Evolutionary conservation across 2,888 invertebrate species (phyloP).

Genomic region (Sinelater perroti): DNA sequence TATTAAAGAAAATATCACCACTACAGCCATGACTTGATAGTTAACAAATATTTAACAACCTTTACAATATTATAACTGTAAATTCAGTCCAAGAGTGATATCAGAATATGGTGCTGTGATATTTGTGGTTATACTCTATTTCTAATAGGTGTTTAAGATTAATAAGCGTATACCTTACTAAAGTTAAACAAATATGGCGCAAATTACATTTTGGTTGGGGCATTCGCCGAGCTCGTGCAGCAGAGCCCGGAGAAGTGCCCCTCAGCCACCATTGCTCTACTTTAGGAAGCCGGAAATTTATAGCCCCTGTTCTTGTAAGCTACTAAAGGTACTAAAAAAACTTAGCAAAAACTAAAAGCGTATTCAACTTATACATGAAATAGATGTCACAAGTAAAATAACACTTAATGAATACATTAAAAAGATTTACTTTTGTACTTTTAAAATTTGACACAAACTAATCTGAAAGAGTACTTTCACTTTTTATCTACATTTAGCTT

Average conservation of each 20-base stretch:
- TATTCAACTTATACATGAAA: slow-evolving; percentile 25
- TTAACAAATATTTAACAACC: slow-evolving; percentile 9
- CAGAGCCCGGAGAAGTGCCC: too few species aligned
- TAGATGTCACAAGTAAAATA: slow-evolving; percentile 24
- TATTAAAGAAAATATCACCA: slow-evolving; percentile 8
- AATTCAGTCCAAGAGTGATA: slow-evolving; percentile 15
- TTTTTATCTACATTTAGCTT: not conserved
- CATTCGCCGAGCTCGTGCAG: too few species aligned
- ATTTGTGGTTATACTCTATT: not conserved
- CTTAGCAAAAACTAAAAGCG: slow-evolving; percentile 38
- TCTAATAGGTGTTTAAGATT: slow-evolving; percentile 19
- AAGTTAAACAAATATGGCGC: slow-evolving; percentile 21
- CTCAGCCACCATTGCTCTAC: slow-evolving; percentile 11
- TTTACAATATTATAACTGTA: slow-evolving; percentile 14
- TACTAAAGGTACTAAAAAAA: slow-evolving; percentile 35
- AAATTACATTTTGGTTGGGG: too few species aligned
- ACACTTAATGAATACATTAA: slow-evolving; percentile 18
- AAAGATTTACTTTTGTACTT: slow-evolving; percentile 26
- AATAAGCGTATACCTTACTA: slow-evolving; percentile 34
- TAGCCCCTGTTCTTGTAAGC: slow-evolving; percentile 30
- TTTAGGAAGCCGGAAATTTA: slow-evolving; percentile 22
- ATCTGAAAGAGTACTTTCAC: not conserved
- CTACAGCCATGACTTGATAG: slow-evolving; percentile 1
- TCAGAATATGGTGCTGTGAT: slow-evolving; percentile 11
- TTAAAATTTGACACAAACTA: slow-evolving; percentile 24